These are phyloP conservation scores for Prionace glauca DNA, from an alignment of 2,797 vertebrate genomes.

Conservation along the genomic window DNA sequence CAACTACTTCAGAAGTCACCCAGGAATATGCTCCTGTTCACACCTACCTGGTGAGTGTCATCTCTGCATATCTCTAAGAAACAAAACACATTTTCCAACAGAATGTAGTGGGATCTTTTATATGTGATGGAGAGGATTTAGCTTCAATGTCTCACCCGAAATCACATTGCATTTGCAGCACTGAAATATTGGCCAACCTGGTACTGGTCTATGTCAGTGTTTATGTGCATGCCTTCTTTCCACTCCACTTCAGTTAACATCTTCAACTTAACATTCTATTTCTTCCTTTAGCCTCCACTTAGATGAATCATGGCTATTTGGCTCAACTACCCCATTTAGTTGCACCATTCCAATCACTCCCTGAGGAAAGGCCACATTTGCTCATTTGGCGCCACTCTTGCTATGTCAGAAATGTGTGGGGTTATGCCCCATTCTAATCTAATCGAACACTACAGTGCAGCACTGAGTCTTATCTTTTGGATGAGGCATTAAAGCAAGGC, in stretches of 20 bases:
- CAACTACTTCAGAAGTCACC: not conserved
- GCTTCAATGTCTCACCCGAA: not conserved
- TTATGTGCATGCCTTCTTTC: not conserved
- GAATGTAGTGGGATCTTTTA: not conserved
- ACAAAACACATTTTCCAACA: not conserved
- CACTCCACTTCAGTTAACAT: not conserved
- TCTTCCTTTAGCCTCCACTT: no score
- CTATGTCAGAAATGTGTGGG: no score
- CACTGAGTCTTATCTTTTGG: not conserved
- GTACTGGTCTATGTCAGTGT: not conserved
- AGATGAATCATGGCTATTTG: no score
- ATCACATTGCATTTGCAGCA: not conserved
- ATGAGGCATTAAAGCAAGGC: not conserved
- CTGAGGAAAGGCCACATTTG: no score
- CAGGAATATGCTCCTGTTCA: not conserved
- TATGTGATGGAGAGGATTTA: not conserved
- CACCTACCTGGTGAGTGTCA: not conserved
- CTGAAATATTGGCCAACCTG: not conserved
- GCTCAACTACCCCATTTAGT: no score
- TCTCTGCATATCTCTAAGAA: not conserved
- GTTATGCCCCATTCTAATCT: no score
- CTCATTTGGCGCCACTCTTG: no score
- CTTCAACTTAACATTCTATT: no score
- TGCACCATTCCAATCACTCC: no score
- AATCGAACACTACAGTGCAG: no score